A percentile compares a stretch with the other conserved stretches of the same genome.
phyloP scores from a whole-genome alignment of 2,797 vertebrate genomes.

The Petrocephalus sullivani region DNA sequence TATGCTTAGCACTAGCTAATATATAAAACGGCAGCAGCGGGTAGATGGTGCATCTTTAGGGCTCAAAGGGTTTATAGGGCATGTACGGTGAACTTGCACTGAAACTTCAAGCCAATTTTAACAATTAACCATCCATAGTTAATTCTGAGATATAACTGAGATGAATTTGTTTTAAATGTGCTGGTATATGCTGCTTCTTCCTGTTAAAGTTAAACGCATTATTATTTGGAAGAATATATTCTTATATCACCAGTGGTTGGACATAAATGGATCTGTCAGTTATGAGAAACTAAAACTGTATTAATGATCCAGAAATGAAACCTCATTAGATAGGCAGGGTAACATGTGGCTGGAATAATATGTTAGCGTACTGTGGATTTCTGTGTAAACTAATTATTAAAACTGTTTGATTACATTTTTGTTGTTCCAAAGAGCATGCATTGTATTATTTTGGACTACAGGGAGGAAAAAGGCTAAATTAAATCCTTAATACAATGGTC shows the following conservation, averaged over 20 bases:
- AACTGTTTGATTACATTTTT: slow-evolving; percentile 42
- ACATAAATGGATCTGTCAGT: background rate
- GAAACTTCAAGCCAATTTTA: background rate
- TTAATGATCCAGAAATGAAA: background rate
- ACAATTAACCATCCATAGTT: background rate
- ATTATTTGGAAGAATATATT: background rate
- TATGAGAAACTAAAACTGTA: background rate
- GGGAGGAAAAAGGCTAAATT: slow-evolving; percentile 32
- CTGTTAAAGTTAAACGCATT: background rate
- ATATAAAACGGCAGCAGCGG: background rate
- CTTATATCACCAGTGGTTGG: background rate
- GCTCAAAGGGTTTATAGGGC: background rate
- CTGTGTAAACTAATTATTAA: slow-evolving; percentile 38
- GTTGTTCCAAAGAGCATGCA: slow-evolving; percentile 24
- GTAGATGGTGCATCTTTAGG: background rate
- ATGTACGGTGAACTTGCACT: background rate
- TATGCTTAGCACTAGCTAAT: background rate
- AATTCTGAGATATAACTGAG: background rate
- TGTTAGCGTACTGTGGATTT: slow-evolving; percentile 39
- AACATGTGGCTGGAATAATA: slow-evolving; percentile 35
- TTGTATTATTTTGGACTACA: slow-evolving; percentile 32
- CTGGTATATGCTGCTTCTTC: background rate
- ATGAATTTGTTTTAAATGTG: background rate
- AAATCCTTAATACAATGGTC: slow-evolving; percentile 16
- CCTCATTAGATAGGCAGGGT: slow-evolving; percentile 21